Evolutionary conservation across 2,797 vertebrate genomes (phyloP).

Genomic region (Acestrorhynchus altus): DNA sequence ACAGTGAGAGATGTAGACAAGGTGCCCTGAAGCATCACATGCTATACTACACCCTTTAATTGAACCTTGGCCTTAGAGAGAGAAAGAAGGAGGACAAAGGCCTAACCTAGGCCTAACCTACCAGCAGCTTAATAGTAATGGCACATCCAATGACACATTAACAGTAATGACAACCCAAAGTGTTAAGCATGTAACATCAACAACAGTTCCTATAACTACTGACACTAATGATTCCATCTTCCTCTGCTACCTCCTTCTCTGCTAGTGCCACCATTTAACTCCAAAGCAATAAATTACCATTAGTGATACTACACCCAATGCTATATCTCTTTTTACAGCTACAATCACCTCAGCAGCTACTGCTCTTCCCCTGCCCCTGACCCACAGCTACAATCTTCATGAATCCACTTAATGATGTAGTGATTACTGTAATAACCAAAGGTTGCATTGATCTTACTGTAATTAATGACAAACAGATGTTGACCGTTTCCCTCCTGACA

Average conservation of each 20-base stretch:
- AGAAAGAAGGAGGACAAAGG: conserved; percentile 25
- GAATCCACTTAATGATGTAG: conserved; percentile 52
- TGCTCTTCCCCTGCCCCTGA: conserved; percentile 34
- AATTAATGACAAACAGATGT: conserved; percentile 61
- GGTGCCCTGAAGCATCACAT: conserved; percentile 77
- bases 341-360: conserved; percentile 36
- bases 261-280: conserved; percentile 26
- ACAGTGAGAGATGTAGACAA: conserved; percentile 81
- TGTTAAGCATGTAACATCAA: conserved; percentile 32
- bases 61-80: conserved; percentile 28
- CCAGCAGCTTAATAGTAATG: conserved; percentile 7
- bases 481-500: conserved; percentile 53
- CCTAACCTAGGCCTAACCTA: conserved; percentile 1
- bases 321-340: conserved; percentile 36
- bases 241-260: conserved; percentile 28
- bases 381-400: conserved; percentile 46
- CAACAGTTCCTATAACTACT: conserved; percentile 23
- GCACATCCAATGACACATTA: too few relatives aligned
- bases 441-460: conserved; percentile 55
- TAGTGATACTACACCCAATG: conserved; percentile 37
- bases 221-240: conserved; percentile 44
- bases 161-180: conserved; percentile 11
- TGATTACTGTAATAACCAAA: conserved; percentile 54
- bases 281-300: conserved; percentile 41
- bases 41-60: conserved; percentile 76